phyloP scores from a whole-genome alignment of 2,888 invertebrate species.

The Stenodema calcarata region DNA sequence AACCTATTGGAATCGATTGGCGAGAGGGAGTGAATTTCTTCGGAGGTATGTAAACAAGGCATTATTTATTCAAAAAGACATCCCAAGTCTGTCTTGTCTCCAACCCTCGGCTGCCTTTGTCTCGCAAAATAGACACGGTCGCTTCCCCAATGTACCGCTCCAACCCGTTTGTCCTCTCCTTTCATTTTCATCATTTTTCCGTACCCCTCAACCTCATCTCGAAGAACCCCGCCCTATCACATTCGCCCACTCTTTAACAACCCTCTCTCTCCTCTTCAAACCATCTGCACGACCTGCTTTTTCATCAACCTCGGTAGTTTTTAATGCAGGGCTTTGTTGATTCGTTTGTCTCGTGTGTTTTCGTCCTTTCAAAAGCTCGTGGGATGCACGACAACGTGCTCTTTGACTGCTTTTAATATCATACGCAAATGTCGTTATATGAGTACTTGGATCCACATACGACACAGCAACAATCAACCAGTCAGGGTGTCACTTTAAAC shows the following conservation, averaged over 20 bases:
- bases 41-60: too few species aligned
- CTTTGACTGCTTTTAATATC: too few species aligned
- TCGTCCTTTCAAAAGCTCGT: neutral
- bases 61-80: too few species aligned
- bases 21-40: too few species aligned
- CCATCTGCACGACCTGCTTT: neutral
- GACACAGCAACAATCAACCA: too few species aligned
- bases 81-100: neutral
- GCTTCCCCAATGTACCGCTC: neutral
- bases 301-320: neutral
- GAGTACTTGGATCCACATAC: too few species aligned
- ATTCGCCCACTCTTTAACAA: too few species aligned
- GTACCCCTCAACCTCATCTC: neutral
- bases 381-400: too few species aligned
- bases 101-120: neutral
- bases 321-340: neutral
- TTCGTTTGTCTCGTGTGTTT: neutral
- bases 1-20: too few species aligned
- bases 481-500: too few species aligned
- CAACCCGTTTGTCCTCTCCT: neutral
- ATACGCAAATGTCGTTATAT: too few species aligned
- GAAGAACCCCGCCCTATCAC: too few species aligned
- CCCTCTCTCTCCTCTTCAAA: neutral
- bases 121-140: neutral
- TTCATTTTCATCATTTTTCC: neutral